Conservation (phyloP, 2,113 vertebrate species). For the Sinosuthora webbiana region DNA sequence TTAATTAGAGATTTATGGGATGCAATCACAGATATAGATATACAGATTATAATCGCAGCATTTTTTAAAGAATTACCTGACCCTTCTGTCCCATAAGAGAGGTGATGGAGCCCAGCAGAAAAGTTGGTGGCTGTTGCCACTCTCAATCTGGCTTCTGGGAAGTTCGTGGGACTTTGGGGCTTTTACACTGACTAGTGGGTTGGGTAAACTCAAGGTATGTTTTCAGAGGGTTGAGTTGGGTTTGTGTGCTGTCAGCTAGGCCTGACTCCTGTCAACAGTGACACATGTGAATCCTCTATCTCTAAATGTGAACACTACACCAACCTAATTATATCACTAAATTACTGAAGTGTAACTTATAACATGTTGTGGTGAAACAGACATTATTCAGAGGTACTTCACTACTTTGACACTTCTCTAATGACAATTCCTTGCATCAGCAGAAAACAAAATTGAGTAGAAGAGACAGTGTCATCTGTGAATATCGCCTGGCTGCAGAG, state of each 20-base stretch:
- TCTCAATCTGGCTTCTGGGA: neutral
- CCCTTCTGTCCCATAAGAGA: neutral
- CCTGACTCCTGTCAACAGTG: fast-evolving
- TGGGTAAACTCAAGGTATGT: neutral
- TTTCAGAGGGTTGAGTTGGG: neutral
- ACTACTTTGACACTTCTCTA: neutral
- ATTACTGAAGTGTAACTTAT: neutral
- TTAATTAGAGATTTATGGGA: neutral
- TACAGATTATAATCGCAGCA: neutral
- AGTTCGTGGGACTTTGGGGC: neutral
- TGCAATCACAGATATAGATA: neutral
- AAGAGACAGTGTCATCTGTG: neutral
- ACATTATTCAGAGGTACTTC: neutral
- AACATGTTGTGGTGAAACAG: neutral
- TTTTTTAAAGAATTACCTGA: neutral
- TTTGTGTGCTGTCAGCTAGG: neutral
- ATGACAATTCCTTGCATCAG: neutral
- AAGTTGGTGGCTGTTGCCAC: neutral
- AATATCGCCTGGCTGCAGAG: neutral
- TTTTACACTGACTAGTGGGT: neutral
- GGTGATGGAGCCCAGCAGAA: neutral
- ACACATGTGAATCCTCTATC: neutral
- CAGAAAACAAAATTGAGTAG: neutral
- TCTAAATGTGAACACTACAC: neutral
- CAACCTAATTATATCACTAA: neutral